Evolutionary conservation across 1,140 invertebrate genomes (phyloP), one percentile per base, ranked within the genome.

Genomic region (Propsilocerus akamusi): DNA sequence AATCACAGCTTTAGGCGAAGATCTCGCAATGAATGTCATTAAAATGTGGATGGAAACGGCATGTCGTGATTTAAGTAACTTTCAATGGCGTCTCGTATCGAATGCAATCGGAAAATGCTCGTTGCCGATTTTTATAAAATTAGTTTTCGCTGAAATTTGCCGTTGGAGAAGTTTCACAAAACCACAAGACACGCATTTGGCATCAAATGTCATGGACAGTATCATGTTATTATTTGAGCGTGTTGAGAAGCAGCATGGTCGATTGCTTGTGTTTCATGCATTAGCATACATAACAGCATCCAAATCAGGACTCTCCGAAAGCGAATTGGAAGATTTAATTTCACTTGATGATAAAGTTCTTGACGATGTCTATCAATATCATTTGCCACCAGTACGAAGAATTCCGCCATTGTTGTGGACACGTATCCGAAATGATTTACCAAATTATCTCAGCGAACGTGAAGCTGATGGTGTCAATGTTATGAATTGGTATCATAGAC

Each of bases 361-460:
- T 37, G 95, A 98, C 59, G 95, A 99, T 59, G 93, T 99, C 0
- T 99, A 97, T 60, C 95, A 99, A 62, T 97, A 97, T 62, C 92
- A 97, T 73, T 74, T 97, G 59, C 94, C 94, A 2, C 94, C 94
- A 0, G 91, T 95, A 0, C 70, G 94, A 37, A 72, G 94, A 49
- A 97, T 97, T 49, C 94, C 95, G 3, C 94, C 94, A 0, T 63
- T 97, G 5, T 69, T 97, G 0, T 97, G 94, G 94, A 97, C 93
- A 0, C 72, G 94, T 56, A 95, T 96, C 28, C 72, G 91, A 25
- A 92, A 93, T 58, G 93, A 97, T 71, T 70, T 98, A 24, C 88
- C 90, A 0, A 95, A 95, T 64, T 98, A 97, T 67, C 64, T 98
- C 11, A 93, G 88, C 5, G 95, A 97, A 68, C 71, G 93, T 37